phyloP scores from a whole-genome alignment of 2,888 invertebrate species.

The Eupeodes latifasciatus region DNA sequence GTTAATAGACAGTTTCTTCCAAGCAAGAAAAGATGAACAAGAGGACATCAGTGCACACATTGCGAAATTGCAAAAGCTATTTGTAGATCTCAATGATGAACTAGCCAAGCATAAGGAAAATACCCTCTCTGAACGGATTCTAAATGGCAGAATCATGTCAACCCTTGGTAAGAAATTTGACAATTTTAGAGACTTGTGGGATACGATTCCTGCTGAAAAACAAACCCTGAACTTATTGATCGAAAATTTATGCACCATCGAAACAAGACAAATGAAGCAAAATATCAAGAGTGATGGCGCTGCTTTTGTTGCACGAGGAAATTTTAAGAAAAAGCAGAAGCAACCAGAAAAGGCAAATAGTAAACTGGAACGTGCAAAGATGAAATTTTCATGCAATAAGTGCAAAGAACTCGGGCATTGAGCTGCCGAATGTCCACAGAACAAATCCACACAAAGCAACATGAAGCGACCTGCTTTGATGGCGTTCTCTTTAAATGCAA shows the following conservation, averaged over 20 bases:
- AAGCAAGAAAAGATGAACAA: conserved; percentile 19
- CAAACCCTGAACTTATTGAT: conserved; percentile 4
- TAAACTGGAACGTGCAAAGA: conserved; percentile 2
- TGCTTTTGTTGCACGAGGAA: conserved; percentile 4
- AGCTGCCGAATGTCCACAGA: conserved; percentile 10
- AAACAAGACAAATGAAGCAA: neutral
- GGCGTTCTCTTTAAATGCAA: neutral
- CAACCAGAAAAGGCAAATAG: too few relatives aligned
- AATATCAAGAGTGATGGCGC: neutral
- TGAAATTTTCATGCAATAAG: neutral
- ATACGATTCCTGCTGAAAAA: neutral
- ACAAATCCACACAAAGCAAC: neutral
- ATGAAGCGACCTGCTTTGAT: neutral
- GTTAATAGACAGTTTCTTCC: neutral
- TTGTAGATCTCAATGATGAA: conserved; percentile 16
- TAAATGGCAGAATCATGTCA: conserved; percentile 12
- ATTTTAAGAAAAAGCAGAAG: neutral
- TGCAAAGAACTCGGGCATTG: too few relatives aligned
- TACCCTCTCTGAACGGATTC: conserved; percentile 1
- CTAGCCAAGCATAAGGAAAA: conserved; percentile 12
- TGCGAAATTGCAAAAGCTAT: conserved; percentile 13
- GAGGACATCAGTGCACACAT: conserved; percentile 4
- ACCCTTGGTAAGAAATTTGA: conserved; percentile 6
- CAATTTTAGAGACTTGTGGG: conserved; percentile 6
- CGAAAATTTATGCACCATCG: neutral